These are phyloP conservation scores for Philonicus albiceps DNA, from an alignment of 2,888 invertebrate species.

Conservation along the genomic window DNA sequence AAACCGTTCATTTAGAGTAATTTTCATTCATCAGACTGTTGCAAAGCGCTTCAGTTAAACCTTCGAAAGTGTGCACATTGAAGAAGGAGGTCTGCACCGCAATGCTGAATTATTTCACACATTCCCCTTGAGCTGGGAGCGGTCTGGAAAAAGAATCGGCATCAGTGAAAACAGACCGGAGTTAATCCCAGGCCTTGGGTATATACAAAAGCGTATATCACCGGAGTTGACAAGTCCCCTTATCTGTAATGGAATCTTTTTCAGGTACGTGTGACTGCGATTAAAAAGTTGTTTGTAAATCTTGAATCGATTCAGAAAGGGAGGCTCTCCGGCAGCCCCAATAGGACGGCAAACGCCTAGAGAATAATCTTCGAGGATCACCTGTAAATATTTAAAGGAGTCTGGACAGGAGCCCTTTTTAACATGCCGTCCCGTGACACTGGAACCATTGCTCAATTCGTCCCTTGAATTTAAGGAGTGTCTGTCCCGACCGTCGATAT, in stretches of 20 bases:
- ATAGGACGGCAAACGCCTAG: neutral
- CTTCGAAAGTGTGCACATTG: neutral
- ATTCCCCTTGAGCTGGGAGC: neutral
- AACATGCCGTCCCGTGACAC: neutral
- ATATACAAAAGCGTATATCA: constrained; percentile 34
- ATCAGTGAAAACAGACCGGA: neutral
- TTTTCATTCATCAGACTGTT: neutral
- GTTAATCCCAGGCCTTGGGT: neutral
- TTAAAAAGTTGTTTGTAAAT: constrained; percentile 41
- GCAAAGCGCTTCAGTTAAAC: neutral
- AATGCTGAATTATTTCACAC: neutral
- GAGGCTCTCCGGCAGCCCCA: neutral
- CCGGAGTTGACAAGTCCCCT: constrained; percentile 27
- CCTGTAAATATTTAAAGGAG: constrained; percentile 27
- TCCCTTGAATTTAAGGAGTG: constrained; percentile 19
- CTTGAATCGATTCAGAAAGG: constrained; percentile 19
- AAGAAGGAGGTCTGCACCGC: neutral
- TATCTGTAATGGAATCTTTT: constrained; percentile 38
- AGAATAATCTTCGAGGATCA: constrained; percentile 20
- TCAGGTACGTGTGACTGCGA: constrained; percentile 31
- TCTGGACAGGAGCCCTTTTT: constrained; percentile 31
- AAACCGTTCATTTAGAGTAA: neutral
- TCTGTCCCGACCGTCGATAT: constrained; percentile 1
- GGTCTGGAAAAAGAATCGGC: neutral
- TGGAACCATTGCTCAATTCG: constrained; percentile 30